Evolutionary conservation across 2,888 invertebrate genomes (phyloP).

Genomic region (Drosophila peninsularis): DNA sequence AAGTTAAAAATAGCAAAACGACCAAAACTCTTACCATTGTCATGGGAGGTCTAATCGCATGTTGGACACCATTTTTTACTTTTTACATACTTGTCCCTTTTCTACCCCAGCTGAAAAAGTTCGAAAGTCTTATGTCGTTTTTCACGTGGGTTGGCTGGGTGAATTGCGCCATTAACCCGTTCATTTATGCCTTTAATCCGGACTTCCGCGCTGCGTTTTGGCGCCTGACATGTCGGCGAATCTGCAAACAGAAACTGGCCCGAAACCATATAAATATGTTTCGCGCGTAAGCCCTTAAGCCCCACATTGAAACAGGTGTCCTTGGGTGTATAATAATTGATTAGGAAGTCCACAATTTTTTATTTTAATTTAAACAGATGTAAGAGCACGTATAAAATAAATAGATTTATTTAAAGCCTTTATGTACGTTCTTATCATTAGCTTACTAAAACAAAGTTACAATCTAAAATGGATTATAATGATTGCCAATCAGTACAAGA

Average conservation of each 20-base stretch:
- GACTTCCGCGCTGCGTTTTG: constrained; percentile 95
- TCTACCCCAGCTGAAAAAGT: constrained; percentile 87
- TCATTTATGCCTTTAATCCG: constrained; percentile 95
- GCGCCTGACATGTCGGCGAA: constrained; percentile 88
- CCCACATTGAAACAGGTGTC: neutral
- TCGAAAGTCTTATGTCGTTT: constrained; percentile 89
- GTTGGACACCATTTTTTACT: constrained; percentile 95
- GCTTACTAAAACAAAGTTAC: constrained; percentile 9
- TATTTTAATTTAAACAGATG: constrained; percentile 11
- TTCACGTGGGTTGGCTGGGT: constrained; percentile 96
- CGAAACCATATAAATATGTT: constrained; percentile 81
- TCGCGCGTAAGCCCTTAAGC: constrained; percentile 64
- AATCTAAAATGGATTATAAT: constrained; percentile 7
- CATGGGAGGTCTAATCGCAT: constrained; percentile 94
- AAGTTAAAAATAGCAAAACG: constrained; percentile 92
- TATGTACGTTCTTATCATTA: constrained; percentile 31
- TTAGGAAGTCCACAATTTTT: constrained; percentile 16
- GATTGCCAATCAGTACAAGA: neutral
- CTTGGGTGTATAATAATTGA: constrained; percentile 18
- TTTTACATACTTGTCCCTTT: constrained; percentile 93
- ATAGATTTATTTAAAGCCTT: constrained; percentile 34
- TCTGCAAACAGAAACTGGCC: constrained; percentile 81
- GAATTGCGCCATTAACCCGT: constrained; percentile 95
- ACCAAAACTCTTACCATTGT: constrained; percentile 94
- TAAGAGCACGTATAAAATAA: constrained; percentile 21